Percentiles rank a stretch among this genome's conserved stretches.
Evolutionary conservation across 2,113 vertebrate genomes (phyloP).

Genomic region (Petaurus breviceps): DNA sequence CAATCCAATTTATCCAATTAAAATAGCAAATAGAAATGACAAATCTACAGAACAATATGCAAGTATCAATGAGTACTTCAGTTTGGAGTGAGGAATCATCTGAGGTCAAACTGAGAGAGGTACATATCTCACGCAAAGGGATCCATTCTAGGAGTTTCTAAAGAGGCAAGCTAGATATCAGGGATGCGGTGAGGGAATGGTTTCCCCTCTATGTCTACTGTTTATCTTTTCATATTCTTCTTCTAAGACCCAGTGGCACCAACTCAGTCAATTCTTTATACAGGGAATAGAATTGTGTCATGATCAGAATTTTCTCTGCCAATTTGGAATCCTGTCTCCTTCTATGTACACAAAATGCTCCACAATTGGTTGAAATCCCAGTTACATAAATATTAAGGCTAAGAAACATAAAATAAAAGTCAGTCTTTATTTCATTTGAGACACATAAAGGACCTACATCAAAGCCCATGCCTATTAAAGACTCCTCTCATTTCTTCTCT

Average conservation of each 20-base stretch:
- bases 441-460: not conserved
- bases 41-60: not conserved
- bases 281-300: not conserved
- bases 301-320: not conserved
- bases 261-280: not conserved
- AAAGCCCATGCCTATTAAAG: not conserved
- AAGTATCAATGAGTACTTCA: not conserved
- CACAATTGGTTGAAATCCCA: not conserved
- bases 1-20: not conserved
- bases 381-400: not conserved
- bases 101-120: not conserved
- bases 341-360: not conserved
- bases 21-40: not conserved
- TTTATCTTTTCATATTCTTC: not conserved
- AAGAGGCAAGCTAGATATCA: not conserved
- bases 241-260: not conserved
- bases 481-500: not conserved
- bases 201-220: not conserved
- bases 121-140: not conserved
- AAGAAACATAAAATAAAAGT: not conserved
- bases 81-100: not conserved
- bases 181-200: not conserved
- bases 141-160: not conserved
- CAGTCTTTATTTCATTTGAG: not conserved
- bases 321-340: not conserved